Percentiles rank a stretch among this genome's conserved stretches.
These are phyloP conservation scores for Eulemur rufifrons DNA, from an alignment of 2,113 vertebrate species.

Conservation along the genomic window DNA sequence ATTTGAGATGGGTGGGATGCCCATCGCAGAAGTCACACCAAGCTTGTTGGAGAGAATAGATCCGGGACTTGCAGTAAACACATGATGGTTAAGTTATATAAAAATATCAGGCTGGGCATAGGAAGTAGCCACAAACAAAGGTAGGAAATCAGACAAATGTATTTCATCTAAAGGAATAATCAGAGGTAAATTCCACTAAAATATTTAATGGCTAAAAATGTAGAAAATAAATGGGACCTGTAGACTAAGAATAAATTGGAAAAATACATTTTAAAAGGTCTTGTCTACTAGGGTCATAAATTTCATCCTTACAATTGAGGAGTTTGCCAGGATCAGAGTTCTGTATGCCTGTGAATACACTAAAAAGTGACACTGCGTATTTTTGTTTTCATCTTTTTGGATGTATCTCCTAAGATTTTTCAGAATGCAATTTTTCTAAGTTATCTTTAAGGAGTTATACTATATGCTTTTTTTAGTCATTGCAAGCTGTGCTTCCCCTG, in stretches of 20 bases:
- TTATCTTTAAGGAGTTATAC: conserved; percentile 56
- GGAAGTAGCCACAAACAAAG: not conserved
- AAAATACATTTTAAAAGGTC: not conserved
- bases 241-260: conserved; percentile 8
- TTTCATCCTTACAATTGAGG: not conserved
- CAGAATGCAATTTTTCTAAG: conserved; percentile 53
- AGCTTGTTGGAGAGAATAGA: not conserved
- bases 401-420: conserved; percentile 52
- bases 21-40: not conserved
- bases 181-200: not conserved
- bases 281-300: not conserved
- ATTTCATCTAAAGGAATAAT: not conserved
- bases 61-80: not conserved
- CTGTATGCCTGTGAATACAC: not conserved
- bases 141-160: not conserved
- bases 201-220: not conserved
- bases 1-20: not conserved
- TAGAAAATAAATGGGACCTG: not conserved
- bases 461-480: conserved; percentile 52
- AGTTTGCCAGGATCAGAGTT: not conserved
- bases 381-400: conserved; percentile 54
- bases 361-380: conserved; percentile 1
- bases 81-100: not conserved
- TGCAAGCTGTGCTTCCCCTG: conserved; percentile 66
- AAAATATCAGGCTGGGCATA: not conserved